These are phyloP conservation scores for Acrobasis consociella DNA, from an alignment of 2,888 invertebrate species.

Conservation along the genomic window DNA sequence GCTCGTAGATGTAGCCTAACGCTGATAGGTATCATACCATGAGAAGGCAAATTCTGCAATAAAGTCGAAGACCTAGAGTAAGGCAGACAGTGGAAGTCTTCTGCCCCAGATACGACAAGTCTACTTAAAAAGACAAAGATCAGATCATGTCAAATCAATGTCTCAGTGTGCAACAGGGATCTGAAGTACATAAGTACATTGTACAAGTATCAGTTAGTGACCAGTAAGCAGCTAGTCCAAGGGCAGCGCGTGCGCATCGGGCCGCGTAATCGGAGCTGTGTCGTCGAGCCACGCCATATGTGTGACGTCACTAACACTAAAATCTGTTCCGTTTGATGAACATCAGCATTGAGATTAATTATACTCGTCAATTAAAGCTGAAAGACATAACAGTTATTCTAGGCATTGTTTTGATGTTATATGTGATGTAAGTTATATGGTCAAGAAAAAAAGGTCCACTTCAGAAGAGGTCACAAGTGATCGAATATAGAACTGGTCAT, in stretches of 20 bases:
- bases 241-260: slow-evolving; percentile 37
- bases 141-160: too few relatives aligned
- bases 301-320: slow-evolving; percentile 12
- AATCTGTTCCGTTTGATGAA: slow-evolving; percentile 22
- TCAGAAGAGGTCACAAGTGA: too few relatives aligned
- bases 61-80: too few relatives aligned
- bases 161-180: background rate
- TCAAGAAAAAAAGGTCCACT: too few relatives aligned
- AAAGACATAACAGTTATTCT: slow-evolving; percentile 17
- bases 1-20: too few relatives aligned
- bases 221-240: slow-evolving; percentile 52
- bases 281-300: slow-evolving; percentile 5
- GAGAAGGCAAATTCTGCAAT: too few relatives aligned
- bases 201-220: slow-evolving; percentile 8
- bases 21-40: too few relatives aligned
- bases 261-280: slow-evolving; percentile 22
- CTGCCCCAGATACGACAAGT: too few relatives aligned
- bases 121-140: too few relatives aligned
- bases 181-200: background rate
- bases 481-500: too few relatives aligned
- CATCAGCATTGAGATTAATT: slow-evolving; percentile 16
- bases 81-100: too few relatives aligned
- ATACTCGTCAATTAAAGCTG: slow-evolving; percentile 16
- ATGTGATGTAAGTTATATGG: background rate
- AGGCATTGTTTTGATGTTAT: slow-evolving; percentile 8